Evolutionary conservation across 2,888 invertebrate species (phyloP), one percentile per base, ranked within the genome.

Genomic region (Microplitis deprimator): DNA sequence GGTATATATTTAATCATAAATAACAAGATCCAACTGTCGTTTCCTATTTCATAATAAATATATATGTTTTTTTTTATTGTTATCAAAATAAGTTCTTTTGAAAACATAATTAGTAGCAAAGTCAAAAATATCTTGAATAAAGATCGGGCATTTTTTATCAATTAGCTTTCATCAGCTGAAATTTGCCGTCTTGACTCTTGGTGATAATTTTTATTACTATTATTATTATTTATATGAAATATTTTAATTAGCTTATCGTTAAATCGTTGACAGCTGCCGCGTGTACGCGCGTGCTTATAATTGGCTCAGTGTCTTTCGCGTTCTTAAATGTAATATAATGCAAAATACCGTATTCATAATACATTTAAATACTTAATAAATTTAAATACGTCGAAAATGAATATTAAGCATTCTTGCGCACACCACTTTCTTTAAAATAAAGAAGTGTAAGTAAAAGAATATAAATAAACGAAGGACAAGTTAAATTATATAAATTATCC

Each of bases 181-280:
- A 50, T 50, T 50, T 13, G 50, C 50, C 50, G 50, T 50, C 50
- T 29, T 5, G 50, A 13, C 50, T 50, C 8, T 13, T 50, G 50
- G 13, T 50, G 50, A 50, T 50, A 13, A 50, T 50, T 50, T 8
- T 50, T 50, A 50, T 50, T 50, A 59, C 61, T 38, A 40, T 70
- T 17, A 64, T n/a, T 69, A 69, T 71, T 72, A 73, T 84, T 84
- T 84, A 85, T 86, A 85, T 85, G 85, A 89, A 88, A 89, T 87
- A 88, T 89, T 88, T 89, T 89, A 89, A 89, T 89, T 89, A 88
- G 85, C 88, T 89, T 89, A 89, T 89, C 89, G 84, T 71, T 75
- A 80, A 85, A 89, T 89, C 89, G 84, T 83, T 86, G 86, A 87
- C 89, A 89, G 89, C 89, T 89, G 89, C 84, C 81, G 78, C 73